Base-by-base conservation (phyloP, 2,888 invertebrate species). In the Gryllus longicercus region DNA sequence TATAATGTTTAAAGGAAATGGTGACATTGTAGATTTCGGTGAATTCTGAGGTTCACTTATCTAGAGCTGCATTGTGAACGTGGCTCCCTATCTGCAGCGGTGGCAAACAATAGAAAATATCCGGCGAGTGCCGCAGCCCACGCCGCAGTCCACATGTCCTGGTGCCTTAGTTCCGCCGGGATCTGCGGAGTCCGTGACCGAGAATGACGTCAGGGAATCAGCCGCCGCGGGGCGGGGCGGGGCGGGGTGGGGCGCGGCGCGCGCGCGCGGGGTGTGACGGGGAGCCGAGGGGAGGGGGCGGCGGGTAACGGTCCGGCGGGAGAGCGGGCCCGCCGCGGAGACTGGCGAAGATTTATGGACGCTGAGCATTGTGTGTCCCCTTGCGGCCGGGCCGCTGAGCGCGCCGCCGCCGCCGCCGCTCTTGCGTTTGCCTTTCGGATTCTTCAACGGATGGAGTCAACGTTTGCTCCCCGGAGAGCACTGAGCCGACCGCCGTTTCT, bases 371-470 rank as follows among this genome's bases (percentile, higher is more conserved):
- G 63, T 63, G 63, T n/a, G 63, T 63, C 63, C 63, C 63, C 63
- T 63, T 63, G 63, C 63, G 63, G 63, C 63, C 63, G 11, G 16
- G 63, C n/a, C 63, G 63, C 63, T 63, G 16, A 63, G 63, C 63
- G 63, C 63, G 3, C 10, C n/a, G 14, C 63, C 18, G 16, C 63
- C 18, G 16, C 63, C 63, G n/a, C 63, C 12, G 8, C n/a, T n/a
- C n/a, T 63, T 63, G n/a, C 63, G 63, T 63, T 63, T 63, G 63
- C 63, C 63, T 63, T 63, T 63, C 63, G 63, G 63, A 63, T 63
- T 63, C 63, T 63, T n/a, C 63, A 63, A 63, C 63, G 63, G 63
- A 63, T 63, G n/a, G 14, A 63, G 38, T 38, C 38, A 38, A 38
- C 38, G 38, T 38, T 38, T 38, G 38, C 38, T 38, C 38, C 38